phyloP scores from a whole-genome alignment of 1,140 invertebrate species.

The Papilio xuthus region DNA sequence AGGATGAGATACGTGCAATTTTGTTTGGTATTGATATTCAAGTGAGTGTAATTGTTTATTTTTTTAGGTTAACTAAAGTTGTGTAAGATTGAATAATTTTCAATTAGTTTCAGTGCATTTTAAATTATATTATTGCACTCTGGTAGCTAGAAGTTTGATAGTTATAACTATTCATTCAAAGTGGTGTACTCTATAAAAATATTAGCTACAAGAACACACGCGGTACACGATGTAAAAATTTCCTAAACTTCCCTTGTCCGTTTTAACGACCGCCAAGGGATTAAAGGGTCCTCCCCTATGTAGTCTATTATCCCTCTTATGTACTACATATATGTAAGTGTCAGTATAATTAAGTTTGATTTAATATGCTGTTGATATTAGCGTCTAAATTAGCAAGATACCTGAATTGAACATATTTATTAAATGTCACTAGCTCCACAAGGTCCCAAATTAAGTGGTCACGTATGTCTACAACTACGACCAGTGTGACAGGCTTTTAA shows the following conservation, averaged over 20 bases:
- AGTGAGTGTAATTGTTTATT: constrained; percentile 48
- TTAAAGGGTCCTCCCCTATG: not conserved
- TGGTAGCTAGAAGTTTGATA: not conserved
- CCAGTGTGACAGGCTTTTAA: constrained; percentile 30
- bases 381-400: constrained; percentile 4
- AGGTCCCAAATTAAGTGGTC: constrained; percentile 31
- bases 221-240: not conserved
- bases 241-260: not conserved
- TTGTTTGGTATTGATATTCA: constrained; percentile 67
- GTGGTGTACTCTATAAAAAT: not conserved
- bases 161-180: not conserved
- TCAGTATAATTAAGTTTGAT: not conserved
- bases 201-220: not conserved
- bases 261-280: not conserved
- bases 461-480: constrained; percentile 11
- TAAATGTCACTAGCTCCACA: constrained; percentile 27
- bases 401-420: constrained; percentile 5
- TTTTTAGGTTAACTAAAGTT: not conserved
- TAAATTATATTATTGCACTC: not conserved
- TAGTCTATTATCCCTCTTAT: not conserved
- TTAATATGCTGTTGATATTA: not conserved
- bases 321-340: not conserved
- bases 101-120: not conserved
- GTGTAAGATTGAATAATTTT: not conserved
- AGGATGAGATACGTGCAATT: constrained; percentile 69